Evolutionary conservation across 2,888 invertebrate species (phyloP), one percentile per base, ranked within the genome.

Genomic region (Diplazon laetatorius): DNA sequence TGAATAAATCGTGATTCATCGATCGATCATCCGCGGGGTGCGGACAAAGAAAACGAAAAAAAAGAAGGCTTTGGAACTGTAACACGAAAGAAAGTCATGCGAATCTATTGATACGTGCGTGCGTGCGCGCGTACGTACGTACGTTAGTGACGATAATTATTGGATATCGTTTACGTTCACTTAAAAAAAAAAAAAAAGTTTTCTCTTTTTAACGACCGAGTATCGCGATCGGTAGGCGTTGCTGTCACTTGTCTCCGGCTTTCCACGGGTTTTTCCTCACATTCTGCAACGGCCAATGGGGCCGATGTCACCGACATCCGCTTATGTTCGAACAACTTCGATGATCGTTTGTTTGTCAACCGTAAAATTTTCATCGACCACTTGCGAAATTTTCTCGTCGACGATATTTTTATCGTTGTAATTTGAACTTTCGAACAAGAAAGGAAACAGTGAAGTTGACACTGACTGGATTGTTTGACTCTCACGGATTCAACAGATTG

Each of bases 201-300:
- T 50, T 14, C 8, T 30, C 16, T 30, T 30, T 35, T 9, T 6
- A 30, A 30, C 55, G 55, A 35, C 42, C n/a, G 48, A 60, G 60
- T 48, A 30, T 20, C 62, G 60, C 55, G 55, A 66, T 82, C 80
- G 83, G 84, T 88, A 88, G 87, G 87, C 88, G 87, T 88, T 88
- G 82, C 87, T 88, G 88, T 88, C 88, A 88, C 83, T 86, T 84
- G 85, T 85, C 88, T 87, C 88, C 85, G 68, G 69, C 37, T 20
- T n/a, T 37, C 37, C n/a, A 42, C 10, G 18, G 10, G n/a, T 25
- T 60, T 70, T 48, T 42, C 48, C 59, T 48, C 14, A 30, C 2
- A 30, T 37, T 22, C n/a, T 22, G 48, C 37, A 12, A 20, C 25
- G 44, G 2, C 57, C 16, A 1, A 35, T 46, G 22, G 30, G 30